Percentiles rank a stretch among this genome's conserved stretches.
These are phyloP conservation scores for Denticeps clupeoides DNA, from an alignment of 2,797 vertebrate genomes.

Conservation along the genomic window DNA sequence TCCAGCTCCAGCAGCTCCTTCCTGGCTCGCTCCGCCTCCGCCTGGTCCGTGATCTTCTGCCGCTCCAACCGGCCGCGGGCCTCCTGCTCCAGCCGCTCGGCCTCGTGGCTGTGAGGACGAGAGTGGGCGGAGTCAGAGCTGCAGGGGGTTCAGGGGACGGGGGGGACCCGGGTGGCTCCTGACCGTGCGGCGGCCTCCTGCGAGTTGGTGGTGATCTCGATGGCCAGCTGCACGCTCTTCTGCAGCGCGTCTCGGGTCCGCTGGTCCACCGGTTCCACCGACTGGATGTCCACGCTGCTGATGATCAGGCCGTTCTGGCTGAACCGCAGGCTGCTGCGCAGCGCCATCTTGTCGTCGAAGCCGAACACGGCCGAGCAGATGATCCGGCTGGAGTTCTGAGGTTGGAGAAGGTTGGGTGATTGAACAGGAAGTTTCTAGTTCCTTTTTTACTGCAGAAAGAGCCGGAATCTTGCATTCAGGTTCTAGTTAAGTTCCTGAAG, in stretches of 20 bases:
- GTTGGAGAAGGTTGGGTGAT: too few species aligned
- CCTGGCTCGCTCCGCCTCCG: slow-evolving; percentile 68
- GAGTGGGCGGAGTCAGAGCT: background rate
- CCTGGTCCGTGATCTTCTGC: slow-evolving; percentile 80
- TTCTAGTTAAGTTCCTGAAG: too few species aligned
- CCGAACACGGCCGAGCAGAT: slow-evolving; percentile 81
- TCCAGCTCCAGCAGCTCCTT: slow-evolving; percentile 81
- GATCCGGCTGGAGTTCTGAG: slow-evolving; percentile 75
- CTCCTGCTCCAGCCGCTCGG: slow-evolving; percentile 81
- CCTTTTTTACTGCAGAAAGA: too few species aligned
- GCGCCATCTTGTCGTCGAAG: slow-evolving; percentile 61
- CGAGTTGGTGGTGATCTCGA: slow-evolving; percentile 89
- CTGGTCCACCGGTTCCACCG: slow-evolving; percentile 84
- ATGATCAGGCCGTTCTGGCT: slow-evolving; percentile 72
- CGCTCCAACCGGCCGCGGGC: slow-evolving; percentile 76
- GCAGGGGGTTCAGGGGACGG: too few species aligned
- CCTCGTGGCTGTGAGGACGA: slow-evolving; percentile 64
- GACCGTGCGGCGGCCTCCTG: slow-evolving; percentile 81
- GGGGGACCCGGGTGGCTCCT: slow-evolving; percentile 7
- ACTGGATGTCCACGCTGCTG: slow-evolving; percentile 85
- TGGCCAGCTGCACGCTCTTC: slow-evolving; percentile 85
- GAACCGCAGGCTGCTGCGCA: slow-evolving; percentile 59
- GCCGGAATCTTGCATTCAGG: too few species aligned
- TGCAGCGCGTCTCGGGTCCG: slow-evolving; percentile 78
- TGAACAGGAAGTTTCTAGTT: too few species aligned